Conservation (phyloP, 2,113 vertebrate species). For the Mesembrinibis cayennensis region DNA sequence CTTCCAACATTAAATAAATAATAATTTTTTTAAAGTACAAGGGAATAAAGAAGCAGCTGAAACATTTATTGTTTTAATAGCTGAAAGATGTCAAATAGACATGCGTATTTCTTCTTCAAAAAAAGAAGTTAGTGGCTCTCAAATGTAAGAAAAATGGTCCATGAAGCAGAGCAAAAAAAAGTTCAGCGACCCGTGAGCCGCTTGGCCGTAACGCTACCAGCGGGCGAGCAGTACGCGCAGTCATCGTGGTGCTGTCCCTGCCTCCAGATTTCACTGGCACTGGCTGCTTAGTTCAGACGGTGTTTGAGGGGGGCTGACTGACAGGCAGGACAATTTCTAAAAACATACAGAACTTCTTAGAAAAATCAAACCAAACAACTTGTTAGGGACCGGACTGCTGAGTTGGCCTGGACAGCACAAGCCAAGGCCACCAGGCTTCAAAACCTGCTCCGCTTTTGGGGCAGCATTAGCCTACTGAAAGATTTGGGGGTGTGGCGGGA, state of each 20-base stretch:
- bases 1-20: not conserved
- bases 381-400: not conserved
- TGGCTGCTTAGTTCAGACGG: not conserved
- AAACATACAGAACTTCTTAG: accelerated
- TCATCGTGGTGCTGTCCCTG: not conserved
- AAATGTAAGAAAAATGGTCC: not conserved
- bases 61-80: not conserved
- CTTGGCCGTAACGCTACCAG: accelerated
- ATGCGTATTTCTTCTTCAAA: not conserved
- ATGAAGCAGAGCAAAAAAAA: not conserved
- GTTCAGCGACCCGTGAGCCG: accelerated
- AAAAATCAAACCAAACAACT: not conserved
- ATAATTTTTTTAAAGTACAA: not conserved
- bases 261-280: not conserved
- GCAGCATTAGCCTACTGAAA: not conserved
- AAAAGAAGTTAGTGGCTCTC: not conserved
- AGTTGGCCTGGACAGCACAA: not conserved
- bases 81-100: not conserved
- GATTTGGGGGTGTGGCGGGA: not conserved
- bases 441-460: not conserved
- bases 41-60: not conserved
- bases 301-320: not conserved
- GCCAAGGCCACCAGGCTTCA: not conserved
- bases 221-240: not conserved
- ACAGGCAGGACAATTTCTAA: not conserved